phyloP scores from a whole-genome alignment of 2,888 invertebrate genomes.

The Stenichneumon culpator region DNA sequence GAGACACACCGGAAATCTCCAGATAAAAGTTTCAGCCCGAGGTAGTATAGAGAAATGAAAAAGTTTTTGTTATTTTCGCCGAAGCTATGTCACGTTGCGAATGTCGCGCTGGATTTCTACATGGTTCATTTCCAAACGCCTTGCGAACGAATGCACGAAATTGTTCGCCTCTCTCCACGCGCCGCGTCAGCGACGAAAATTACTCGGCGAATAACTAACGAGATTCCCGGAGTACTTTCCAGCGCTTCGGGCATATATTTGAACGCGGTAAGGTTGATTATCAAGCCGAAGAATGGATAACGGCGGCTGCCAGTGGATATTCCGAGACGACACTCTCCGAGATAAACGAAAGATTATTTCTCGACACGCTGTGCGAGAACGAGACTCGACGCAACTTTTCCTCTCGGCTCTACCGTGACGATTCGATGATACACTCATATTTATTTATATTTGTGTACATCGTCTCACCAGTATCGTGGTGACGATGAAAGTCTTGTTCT shows the following conservation, averaged over 20 bases:
- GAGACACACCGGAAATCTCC: not conserved
- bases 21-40: not conserved
- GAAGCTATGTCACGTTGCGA: not conserved
- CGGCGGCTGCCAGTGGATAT: slow-evolving; percentile 18
- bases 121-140: not conserved
- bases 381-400: not conserved
- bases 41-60: not conserved
- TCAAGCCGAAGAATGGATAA: slow-evolving; percentile 51
- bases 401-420: not conserved
- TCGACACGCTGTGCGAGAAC: slow-evolving; percentile 7
- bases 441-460: not conserved
- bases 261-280: slow-evolving; percentile 56
- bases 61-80: slow-evolving; percentile 23
- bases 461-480: slow-evolving; percentile 95
- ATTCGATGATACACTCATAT: not conserved
- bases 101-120: slow-evolving; percentile 13
- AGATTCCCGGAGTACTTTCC: slow-evolving; percentile 46
- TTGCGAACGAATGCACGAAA: not conserved
- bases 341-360: slow-evolving; percentile 39
- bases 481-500: slow-evolving; percentile 96
- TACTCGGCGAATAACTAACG: slow-evolving; percentile 59
- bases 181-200: slow-evolving; percentile 41
- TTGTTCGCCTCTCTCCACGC: not conserved
- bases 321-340: not conserved
- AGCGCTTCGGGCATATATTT: slow-evolving; percentile 38